Base-by-base conservation (phyloP, 2,113 vertebrate genomes). In the Myiozetetes cayanensis region DNA sequence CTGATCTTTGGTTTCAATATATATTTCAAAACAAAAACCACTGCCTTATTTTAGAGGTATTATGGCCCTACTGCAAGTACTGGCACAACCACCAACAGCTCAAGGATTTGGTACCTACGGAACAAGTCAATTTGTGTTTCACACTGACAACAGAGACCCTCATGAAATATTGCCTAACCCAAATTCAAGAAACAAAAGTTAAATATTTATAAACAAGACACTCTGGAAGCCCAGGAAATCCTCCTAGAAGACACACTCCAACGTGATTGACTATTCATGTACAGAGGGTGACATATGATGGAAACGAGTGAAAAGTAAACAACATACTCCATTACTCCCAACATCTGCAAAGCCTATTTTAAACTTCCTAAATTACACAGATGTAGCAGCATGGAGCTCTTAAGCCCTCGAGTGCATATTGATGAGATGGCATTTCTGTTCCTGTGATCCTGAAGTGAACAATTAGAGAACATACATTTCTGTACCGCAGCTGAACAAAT, bases 181-280 rank as follows among this genome's bases (percentile, higher is more conserved):
- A 95, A 96, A 85, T 66, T 92, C 74, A 94, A 89, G 82, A 88
- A 97, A 89, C 25, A 43, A 55, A 97, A 97, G 87, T 92, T 97
- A 97, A 97, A 97, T 97, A 98, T 98, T 98, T 98, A 97, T 97
- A 97, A 97, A 98, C 95, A 97, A 94, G 95, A 85, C 91, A 80
- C 84, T 94, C 1, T 82, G 92, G 93, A 97, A 96, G 59, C 41
- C 44, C 79, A 91, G 90, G 85, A 94, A 90, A 77, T 75, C 90
- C 96, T 96, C 71, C 14, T 1, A 39, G 71, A 83, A 77, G 81
- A 66, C 68, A 79, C 15, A 85, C 53, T 91, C 53, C 68, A 86
- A 16, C 1, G 10, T 91, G 95, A 96, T 76, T 91, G 94, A 86
- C 80, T 94, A 59, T 91, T 94, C 84, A n/a, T 10, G 22, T 28